These are phyloP conservation scores for Athene noctua DNA, from an alignment of 2,113 vertebrate genomes.

Conservation along the genomic window DNA sequence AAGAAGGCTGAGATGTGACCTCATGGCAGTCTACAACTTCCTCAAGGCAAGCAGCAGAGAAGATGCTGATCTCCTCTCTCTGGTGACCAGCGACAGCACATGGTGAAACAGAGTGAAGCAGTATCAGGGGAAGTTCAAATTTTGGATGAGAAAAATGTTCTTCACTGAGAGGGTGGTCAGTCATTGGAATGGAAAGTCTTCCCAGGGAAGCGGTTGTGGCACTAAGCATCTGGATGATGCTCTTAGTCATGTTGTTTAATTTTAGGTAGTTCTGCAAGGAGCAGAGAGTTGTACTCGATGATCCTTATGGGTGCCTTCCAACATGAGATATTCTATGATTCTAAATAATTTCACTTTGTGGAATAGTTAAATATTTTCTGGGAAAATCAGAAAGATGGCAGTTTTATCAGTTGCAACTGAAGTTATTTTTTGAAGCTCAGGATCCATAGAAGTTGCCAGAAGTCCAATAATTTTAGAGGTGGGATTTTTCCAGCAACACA, in stretches of 20 bases:
- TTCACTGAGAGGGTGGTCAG: not conserved
- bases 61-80: not conserved
- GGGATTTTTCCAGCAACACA: not conserved
- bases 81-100: not conserved
- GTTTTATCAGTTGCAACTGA: not conserved
- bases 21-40: not conserved
- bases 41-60: rapidly evolving
- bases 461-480: not conserved
- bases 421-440: not conserved
- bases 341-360: not conserved
- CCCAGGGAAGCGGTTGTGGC: rapidly evolving
- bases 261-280: not conserved
- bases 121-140: rapidly evolving
- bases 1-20: not conserved
- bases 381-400: not conserved
- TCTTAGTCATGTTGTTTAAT: not conserved
- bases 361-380: not conserved
- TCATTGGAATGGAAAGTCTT: not conserved
- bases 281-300: not conserved
- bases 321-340: not conserved
- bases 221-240: rapidly evolving
- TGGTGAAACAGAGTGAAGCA: not conserved
- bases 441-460: not conserved
- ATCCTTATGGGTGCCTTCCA: not conserved
- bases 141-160: not conserved